phyloP scores from a whole-genome alignment of 2,888 invertebrate genomes.

The Rotaria magnacalcarata region DNA sequence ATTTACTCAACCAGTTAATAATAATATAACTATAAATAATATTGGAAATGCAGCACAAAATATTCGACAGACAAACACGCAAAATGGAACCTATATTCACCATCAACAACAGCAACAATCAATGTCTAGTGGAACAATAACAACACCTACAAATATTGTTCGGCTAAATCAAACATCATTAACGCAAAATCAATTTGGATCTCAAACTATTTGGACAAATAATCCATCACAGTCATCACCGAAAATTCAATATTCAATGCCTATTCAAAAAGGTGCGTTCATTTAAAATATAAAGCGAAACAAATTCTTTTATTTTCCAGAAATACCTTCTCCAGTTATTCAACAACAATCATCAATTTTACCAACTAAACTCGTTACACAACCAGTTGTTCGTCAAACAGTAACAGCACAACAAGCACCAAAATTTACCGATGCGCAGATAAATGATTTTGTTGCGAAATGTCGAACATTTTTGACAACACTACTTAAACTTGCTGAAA shows the following conservation, averaged over 20 bases:
- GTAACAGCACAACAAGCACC: background rate
- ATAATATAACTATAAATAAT: conserved; percentile 32
- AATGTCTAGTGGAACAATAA: background rate
- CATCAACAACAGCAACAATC: background rate
- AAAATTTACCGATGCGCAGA: conserved; percentile 4
- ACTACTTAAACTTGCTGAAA: conserved; percentile 43
- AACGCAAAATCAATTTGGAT: background rate
- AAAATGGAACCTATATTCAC: background rate
- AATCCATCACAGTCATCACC: background rate
- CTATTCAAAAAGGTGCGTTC: background rate
- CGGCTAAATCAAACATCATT: background rate
- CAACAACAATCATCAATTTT: background rate
- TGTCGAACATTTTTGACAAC: conserved; percentile 44
- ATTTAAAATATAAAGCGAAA: background rate
- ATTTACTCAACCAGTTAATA: conserved; percentile 21
- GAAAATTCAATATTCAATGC: background rate
- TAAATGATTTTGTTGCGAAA: conserved; percentile 22
- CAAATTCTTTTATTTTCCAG: background rate
- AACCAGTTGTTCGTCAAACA: conserved; percentile 26
- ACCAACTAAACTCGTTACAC: background rate
- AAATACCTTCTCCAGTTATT: background rate
- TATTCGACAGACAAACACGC: background rate
- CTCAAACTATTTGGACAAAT: background rate
- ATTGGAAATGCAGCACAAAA: conserved; percentile 7
- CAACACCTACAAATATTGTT: background rate